Conservation (phyloP, 2,113 vertebrate genomes). For the Pterocles burchelli region DNA sequence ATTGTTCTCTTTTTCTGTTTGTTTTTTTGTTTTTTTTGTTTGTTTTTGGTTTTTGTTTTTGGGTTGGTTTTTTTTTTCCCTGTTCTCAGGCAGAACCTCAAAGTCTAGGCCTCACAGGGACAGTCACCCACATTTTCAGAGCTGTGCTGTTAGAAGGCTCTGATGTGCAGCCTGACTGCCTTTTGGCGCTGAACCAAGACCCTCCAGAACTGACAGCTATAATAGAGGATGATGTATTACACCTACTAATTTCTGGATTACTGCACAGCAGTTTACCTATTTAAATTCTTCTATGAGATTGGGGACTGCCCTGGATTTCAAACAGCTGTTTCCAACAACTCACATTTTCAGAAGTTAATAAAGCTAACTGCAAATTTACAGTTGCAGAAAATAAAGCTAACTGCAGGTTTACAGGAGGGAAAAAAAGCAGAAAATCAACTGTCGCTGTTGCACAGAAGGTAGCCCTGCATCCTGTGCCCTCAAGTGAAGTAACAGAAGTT, state of each 20-base stretch:
- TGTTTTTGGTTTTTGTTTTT: too few relatives aligned
- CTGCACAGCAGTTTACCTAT: constrained; percentile 13
- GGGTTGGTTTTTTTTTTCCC: background rate
- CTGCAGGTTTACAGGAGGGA: background rate
- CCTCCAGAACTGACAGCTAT: background rate
- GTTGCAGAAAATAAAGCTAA: background rate
- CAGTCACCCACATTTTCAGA: background rate
- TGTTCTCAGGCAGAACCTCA: background rate
- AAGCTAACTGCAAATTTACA: background rate
- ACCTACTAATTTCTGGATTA: constrained; percentile 17
- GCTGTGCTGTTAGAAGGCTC: background rate
- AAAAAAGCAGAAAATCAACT: background rate
- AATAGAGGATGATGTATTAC: background rate
- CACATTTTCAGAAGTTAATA: background rate
- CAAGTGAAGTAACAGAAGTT: background rate
- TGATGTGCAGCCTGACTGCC: background rate
- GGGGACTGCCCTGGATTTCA: background rate
- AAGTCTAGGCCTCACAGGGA: background rate
- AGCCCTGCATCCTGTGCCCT: background rate
- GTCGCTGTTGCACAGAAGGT: background rate
- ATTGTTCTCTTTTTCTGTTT: background rate
- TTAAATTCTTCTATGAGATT: background rate
- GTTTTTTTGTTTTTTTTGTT: too few relatives aligned
- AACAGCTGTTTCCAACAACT: background rate
- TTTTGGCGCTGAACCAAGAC: background rate